phyloP scores from a whole-genome alignment of 1,140 invertebrate species.

The Cydia splendana region DNA sequence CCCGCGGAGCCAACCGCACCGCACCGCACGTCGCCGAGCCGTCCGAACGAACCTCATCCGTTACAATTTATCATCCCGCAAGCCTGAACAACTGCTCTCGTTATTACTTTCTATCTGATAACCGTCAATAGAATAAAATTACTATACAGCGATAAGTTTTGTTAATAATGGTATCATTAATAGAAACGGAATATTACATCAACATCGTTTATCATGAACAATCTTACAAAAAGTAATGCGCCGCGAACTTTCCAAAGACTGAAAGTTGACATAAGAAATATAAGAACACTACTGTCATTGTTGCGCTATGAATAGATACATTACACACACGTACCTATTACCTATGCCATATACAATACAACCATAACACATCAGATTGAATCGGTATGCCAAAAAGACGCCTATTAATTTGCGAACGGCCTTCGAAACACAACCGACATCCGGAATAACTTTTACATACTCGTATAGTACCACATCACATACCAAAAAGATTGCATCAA shows the following conservation, averaged over 20 bases:
- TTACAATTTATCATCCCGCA: constrained; percentile 54
- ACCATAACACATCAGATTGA: background rate
- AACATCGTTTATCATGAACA: constrained; percentile 5
- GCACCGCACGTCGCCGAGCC: constrained; percentile 6
- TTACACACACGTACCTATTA: constrained; percentile 16
- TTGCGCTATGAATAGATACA: background rate
- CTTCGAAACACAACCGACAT: constrained; percentile 44
- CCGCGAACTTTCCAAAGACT: constrained; percentile 25
- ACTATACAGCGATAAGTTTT: constrained; percentile 40
- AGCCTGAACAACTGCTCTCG: constrained; percentile 47
- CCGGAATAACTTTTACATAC: constrained; percentile 46
- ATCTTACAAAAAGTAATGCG: constrained; percentile 15
- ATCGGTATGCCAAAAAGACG: constrained; percentile 11
- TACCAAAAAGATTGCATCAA: constrained; percentile 48
- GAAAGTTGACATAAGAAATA: constrained; percentile 27
- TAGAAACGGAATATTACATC: constrained; percentile 18
- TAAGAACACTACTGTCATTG: constrained; percentile 1
- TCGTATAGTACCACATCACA: constrained; percentile 25
- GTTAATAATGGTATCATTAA: constrained; percentile 39
- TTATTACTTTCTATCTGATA: constrained; percentile 71
- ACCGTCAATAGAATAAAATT: constrained; percentile 45
- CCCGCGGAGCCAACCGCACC: background rate
- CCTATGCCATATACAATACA: constrained; percentile 11
- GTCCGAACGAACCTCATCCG: constrained; percentile 41
- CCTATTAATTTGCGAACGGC: constrained; percentile 42